Percentiles rank a stretch among this genome's conserved stretches.
Conservation (phyloP, 2,888 invertebrate species). For the Ophion ventricosus region DNA sequence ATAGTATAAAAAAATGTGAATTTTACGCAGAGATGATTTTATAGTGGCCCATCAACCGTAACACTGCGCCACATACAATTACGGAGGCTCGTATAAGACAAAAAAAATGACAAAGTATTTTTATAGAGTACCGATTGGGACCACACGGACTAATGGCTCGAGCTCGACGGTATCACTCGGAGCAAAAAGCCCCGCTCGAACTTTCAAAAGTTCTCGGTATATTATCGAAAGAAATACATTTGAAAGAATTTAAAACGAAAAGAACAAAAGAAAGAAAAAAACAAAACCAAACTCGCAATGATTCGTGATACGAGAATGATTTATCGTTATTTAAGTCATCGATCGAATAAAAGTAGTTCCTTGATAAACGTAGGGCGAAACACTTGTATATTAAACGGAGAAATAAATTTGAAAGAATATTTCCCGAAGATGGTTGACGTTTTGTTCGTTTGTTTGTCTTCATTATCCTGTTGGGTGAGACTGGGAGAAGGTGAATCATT, state of each 20-base stretch:
- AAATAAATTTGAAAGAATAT: constrained; percentile 78
- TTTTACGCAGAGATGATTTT: constrained; percentile 30
- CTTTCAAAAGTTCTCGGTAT: constrained; percentile 43
- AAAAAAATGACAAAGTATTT: constrained; percentile 48
- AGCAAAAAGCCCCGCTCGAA: constrained; percentile 27
- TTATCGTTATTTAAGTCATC: constrained; percentile 74
- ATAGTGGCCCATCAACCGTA: constrained; percentile 36
- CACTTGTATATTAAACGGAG: constrained; percentile 78
- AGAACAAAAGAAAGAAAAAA: constrained; percentile 19
- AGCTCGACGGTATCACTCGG: constrained; percentile 13
- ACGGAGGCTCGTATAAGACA: constrained; percentile 16
- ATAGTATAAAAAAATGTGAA: constrained; percentile 30
- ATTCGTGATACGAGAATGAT: constrained; percentile 79
- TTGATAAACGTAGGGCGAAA: constrained; percentile 78
- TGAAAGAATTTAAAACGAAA: not conserved
- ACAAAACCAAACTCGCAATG: constrained; percentile 80
- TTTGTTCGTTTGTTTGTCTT: not conserved
- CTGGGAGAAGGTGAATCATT: not conserved
- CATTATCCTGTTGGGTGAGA: not conserved
- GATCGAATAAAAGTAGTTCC: constrained; percentile 79
- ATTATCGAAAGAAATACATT: constrained; percentile 37
- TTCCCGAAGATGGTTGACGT: constrained; percentile 71
- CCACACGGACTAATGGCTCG: constrained; percentile 32
- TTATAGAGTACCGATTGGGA: constrained; percentile 55
- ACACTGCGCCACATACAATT: constrained; percentile 27